Conservation (phyloP, 2,113 vertebrate genomes). For the Cynocephalus volans region DNA sequence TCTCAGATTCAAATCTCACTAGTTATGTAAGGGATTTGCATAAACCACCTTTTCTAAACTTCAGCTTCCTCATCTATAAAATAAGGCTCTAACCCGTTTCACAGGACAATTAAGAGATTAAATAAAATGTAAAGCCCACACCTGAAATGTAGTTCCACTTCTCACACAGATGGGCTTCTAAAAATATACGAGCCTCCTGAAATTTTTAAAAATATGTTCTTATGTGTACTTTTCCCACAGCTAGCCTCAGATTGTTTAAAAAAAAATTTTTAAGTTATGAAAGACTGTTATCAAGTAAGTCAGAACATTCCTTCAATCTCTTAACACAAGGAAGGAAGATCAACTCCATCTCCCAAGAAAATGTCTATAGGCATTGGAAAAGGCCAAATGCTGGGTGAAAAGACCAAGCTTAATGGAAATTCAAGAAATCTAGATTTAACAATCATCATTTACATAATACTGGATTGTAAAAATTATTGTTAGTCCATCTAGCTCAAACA, state of each 20-base stretch:
- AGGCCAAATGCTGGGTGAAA: not conserved
- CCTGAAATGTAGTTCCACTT: not conserved
- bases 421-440: not conserved
- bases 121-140: not conserved
- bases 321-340: not conserved
- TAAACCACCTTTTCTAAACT: not conserved
- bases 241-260: not conserved
- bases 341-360: not conserved
- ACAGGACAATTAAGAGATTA: not conserved
- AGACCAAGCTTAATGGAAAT: not conserved
- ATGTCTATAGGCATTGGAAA: not conserved
- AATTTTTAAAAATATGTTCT: not conserved
- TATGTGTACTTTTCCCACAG: not conserved
- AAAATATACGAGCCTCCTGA: not conserved
- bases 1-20: not conserved
- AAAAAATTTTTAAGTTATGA: not conserved
- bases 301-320: not conserved
- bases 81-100: not conserved
- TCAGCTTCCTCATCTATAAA: not conserved
- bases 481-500: not conserved
- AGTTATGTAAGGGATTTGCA: not conserved
- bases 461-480: not conserved
- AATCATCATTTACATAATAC: not conserved
- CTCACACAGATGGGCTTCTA: not conserved
- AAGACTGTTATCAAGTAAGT: not conserved